Conservation (phyloP, 1,140 invertebrate genomes). For the Dendrolimus kikuchii region DNA sequence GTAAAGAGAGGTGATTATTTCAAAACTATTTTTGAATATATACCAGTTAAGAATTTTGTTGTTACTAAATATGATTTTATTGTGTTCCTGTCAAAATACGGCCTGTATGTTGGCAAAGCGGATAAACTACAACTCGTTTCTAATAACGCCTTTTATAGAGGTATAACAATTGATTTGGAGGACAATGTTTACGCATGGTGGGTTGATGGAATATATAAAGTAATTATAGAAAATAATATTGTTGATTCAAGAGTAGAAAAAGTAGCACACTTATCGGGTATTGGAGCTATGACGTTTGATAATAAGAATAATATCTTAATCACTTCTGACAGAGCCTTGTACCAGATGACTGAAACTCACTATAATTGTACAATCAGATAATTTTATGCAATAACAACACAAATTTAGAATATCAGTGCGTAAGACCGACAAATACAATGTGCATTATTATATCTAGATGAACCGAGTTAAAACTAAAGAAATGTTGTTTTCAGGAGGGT, state of each 20-base stretch:
- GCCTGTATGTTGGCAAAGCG: conserved; percentile 34
- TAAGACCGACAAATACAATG: no score
- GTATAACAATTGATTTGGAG: conserved; percentile 43
- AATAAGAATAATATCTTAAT: conserved; percentile 54
- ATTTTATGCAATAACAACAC: not conserved
- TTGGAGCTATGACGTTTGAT: conserved; percentile 53
- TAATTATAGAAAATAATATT: conserved; percentile 32
- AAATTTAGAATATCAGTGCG: no score
- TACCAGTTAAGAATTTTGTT: conserved; percentile 43
- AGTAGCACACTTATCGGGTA: conserved; percentile 30
- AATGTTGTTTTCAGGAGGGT: no score
- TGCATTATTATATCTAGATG: no score
- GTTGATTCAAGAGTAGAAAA: conserved; percentile 30
- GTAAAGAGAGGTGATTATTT: conserved; percentile 49
- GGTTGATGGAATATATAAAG: conserved; percentile 56
- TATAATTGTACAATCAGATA: conserved; percentile 15
- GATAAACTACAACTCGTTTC: conserved; percentile 31
- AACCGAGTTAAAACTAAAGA: no score
- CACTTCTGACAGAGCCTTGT: conserved; percentile 36
- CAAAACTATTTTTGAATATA: conserved; percentile 28
- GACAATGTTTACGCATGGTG: conserved; percentile 49
- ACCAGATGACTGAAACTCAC: conserved; percentile 25
- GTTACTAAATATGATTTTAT: conserved; percentile 41
- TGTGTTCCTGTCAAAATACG: conserved; percentile 34
- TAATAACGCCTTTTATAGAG: conserved; percentile 49